Percentiles rank a stretch among this genome's conserved stretches.
These are phyloP conservation scores for Dicycla oo DNA, from an alignment of 2,888 invertebrate genomes.

Conservation along the genomic window DNA sequence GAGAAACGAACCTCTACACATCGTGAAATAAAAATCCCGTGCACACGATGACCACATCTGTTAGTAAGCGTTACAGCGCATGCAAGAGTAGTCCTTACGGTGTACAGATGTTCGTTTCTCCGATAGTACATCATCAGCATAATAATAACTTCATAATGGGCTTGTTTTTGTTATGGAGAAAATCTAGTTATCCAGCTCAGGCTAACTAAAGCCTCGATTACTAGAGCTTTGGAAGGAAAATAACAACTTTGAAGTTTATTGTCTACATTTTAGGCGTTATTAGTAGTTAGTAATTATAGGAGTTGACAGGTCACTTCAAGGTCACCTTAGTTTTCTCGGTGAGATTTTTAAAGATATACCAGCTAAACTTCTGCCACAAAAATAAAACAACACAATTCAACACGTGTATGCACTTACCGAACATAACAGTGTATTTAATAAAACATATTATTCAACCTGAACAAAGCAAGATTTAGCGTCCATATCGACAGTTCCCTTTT, in stretches of 20 bases:
- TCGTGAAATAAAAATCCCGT: too few relatives aligned
- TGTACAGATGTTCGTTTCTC: too few relatives aligned
- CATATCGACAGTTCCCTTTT: neutral
- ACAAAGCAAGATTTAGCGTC: slow-evolving; percentile 42
- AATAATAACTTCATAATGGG: neutral
- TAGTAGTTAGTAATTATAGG: too few relatives aligned
- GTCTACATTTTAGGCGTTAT: neutral
- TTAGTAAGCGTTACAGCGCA: too few relatives aligned
- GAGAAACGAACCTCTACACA: too few relatives aligned
- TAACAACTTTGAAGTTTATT: neutral
- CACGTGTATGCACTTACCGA: neutral
- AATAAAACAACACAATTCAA: neutral
- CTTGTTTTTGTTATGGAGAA: slow-evolving; percentile 10
- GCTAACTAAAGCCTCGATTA: neutral
- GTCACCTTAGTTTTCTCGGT: too few relatives aligned
- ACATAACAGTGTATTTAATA: neutral
- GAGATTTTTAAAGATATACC: too few relatives aligned
- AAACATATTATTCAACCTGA: slow-evolving; percentile 6
- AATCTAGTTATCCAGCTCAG: neutral
- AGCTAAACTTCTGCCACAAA: too few relatives aligned
- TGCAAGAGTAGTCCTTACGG: too few relatives aligned
- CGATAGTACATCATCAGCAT: neutral
- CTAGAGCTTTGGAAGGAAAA: slow-evolving; percentile 1
- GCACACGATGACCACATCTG: too few relatives aligned
- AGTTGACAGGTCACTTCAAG: too few relatives aligned